phyloP scores from a whole-genome alignment of 2,797 vertebrate genomes.

The Rachycentron canadum region DNA sequence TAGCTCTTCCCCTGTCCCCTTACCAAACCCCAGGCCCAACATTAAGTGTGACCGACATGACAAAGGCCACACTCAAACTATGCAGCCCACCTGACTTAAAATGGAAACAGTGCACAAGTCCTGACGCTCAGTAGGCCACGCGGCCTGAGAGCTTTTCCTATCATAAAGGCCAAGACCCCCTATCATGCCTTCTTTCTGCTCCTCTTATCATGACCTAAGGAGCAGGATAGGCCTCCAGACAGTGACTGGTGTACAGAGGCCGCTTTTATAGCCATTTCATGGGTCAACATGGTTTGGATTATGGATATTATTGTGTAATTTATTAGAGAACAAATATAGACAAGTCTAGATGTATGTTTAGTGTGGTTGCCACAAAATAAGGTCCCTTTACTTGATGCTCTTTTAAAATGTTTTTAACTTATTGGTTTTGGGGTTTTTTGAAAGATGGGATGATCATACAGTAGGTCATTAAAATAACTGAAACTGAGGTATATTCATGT shows the following conservation, averaged over 20 bases:
- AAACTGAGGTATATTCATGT: conserved; percentile 28
- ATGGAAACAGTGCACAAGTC: conserved; percentile 74
- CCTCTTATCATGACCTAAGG: conserved; percentile 73
- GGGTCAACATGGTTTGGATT: conserved; percentile 80
- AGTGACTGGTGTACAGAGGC: conserved; percentile 74
- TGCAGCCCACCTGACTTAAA: conserved; percentile 82
- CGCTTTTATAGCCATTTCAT: conserved; percentile 82
- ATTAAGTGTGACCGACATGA: conserved; percentile 74
- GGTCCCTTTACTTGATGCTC: conserved; percentile 88
- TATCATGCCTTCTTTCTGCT: conserved; percentile 83
- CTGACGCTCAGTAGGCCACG: conserved; percentile 54
- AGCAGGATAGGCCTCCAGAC: conserved; percentile 77
- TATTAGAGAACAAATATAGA: conserved; percentile 85
- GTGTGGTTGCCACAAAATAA: conserved; percentile 86
- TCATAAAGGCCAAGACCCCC: conserved; percentile 79
- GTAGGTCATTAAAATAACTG: conserved; percentile 53
- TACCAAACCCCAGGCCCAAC: conserved; percentile 70
- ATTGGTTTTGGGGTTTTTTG: conserved; percentile 55
- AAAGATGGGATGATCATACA: conserved; percentile 14
- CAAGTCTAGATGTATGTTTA: conserved; percentile 84
- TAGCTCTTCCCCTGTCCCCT: conserved; percentile 61
- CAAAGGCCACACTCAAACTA: conserved; percentile 84
- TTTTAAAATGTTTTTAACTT: conserved; percentile 73
- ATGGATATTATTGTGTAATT: conserved; percentile 83
- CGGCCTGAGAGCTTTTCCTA: conserved; percentile 69